phyloP scores from a whole-genome alignment of 2,797 vertebrate genomes.

The Mallotus villosus region DNA sequence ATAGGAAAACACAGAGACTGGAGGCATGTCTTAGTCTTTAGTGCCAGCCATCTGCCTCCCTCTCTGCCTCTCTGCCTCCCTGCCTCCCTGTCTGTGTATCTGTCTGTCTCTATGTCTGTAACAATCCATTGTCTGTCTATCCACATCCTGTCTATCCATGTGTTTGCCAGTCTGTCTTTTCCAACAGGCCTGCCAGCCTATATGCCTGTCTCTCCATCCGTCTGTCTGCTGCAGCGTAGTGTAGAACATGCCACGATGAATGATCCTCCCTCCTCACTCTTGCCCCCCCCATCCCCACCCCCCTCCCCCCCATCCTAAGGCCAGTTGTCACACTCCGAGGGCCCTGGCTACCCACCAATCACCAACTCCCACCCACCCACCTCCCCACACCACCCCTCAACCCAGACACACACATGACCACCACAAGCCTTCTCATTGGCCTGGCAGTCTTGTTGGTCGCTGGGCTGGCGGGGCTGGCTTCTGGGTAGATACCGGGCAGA shows the following conservation, averaged over 20 bases:
- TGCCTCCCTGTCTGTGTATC: neutral
- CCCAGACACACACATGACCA: neutral
- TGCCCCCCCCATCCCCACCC: constrained; percentile 53
- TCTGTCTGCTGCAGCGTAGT: constrained; percentile 9
- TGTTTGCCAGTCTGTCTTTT: too few species aligned
- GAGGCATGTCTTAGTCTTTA: constrained; percentile 31
- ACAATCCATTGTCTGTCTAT: neutral
- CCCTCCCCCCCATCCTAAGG: constrained; percentile 48
- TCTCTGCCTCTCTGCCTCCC: too few species aligned
- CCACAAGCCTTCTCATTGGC: neutral
- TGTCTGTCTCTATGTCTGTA: neutral
- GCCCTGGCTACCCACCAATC: constrained; percentile 1
- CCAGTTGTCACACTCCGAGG: constrained; percentile 43
- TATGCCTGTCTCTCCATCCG: neutral
- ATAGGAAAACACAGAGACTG: constrained; percentile 47
- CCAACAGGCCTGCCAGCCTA: too few species aligned
- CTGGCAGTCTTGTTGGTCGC: neutral
- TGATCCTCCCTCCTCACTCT: constrained; percentile 33
- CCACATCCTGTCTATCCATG: too few species aligned
- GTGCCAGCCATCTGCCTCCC: constrained; percentile 10
- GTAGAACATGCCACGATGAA: constrained; percentile 39
- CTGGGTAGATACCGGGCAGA: neutral
- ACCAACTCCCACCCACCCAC: constrained; percentile 19
- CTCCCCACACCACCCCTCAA: constrained; percentile 19
- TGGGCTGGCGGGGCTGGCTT: neutral